phyloP scores from a whole-genome alignment of 2,113 vertebrate species.

The Perca fluviatilis region DNA sequence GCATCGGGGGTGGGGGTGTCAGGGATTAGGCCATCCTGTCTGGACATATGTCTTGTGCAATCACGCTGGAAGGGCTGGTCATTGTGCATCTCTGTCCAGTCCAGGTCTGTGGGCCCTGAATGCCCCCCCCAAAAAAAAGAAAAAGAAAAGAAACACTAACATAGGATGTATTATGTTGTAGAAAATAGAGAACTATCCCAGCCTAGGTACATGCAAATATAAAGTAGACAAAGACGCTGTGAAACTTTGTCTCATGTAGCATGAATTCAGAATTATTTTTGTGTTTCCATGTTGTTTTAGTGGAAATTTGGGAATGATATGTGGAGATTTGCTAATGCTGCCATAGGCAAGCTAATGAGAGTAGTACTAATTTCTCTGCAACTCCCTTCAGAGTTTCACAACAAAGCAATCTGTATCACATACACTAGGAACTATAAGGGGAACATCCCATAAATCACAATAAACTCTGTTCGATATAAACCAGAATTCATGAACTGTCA shows the following conservation, averaged over 20 bases:
- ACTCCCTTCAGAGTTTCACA: not conserved
- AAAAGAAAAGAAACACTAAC: not conserved
- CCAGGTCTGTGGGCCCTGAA: not conserved
- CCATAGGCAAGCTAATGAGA: not conserved
- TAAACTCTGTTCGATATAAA: not conserved
- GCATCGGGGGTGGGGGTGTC: conserved; percentile 39
- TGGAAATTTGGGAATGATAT: not conserved
- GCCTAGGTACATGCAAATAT: not conserved
- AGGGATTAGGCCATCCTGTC: conserved; percentile 79
- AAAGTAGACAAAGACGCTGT: not conserved
- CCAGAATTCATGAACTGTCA: not conserved
- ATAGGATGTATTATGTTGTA: not conserved
- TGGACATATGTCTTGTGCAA: conserved; percentile 69
- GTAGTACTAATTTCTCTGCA: not conserved
- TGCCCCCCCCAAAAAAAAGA: too few relatives aligned
- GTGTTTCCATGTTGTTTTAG: not conserved
- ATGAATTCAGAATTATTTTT: not conserved
- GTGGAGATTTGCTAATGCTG: not conserved
- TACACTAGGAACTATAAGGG: not conserved
- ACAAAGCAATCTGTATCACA: not conserved
- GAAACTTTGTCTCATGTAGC: not conserved
- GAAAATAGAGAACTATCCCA: not conserved
- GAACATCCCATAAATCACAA: not conserved
- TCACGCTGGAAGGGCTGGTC: conserved; percentile 49
- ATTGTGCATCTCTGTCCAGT: conserved; percentile 46